A percentile compares a stretch with the other conserved stretches of the same genome.
phyloP scores from a whole-genome alignment of 2,113 vertebrate species.

The Elanoides forficatus region DNA sequence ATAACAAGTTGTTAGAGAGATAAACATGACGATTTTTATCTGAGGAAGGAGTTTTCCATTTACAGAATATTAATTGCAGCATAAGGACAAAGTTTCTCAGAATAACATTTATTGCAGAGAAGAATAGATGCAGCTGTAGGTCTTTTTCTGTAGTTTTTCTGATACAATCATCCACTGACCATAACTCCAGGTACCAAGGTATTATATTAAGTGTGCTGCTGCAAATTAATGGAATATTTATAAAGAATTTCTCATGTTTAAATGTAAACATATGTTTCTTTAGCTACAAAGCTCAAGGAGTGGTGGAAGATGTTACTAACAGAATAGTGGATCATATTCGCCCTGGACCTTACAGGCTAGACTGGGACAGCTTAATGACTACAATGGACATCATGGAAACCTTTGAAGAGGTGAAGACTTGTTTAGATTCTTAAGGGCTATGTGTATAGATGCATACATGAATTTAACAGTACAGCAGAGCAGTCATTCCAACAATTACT shows the following conservation, averaged over 20 bases:
- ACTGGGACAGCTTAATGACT: conserved; percentile 87
- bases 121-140: not conserved
- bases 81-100: not conserved
- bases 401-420: conserved; percentile 74
- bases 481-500: not conserved
- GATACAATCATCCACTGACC: not conserved
- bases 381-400: conserved; percentile 82
- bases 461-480: not conserved
- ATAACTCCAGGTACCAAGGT: not conserved
- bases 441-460: not conserved
- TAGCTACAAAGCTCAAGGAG: conserved; percentile 85
- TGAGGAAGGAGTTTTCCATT: not conserved
- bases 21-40: not conserved
- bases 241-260: not conserved
- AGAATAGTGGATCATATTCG: conserved; percentile 81
- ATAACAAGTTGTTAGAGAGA: not conserved
- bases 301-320: conserved; percentile 71
- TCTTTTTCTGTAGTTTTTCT: not conserved
- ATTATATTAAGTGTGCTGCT: not conserved
- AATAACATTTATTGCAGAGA: not conserved
- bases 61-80: not conserved
- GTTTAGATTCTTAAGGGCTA: not conserved
- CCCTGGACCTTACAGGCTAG: conserved; percentile 79
- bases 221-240: not conserved
- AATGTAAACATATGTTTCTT: not conserved